phyloP scores from a whole-genome alignment of 2,888 invertebrate genomes.

The Archips xylosteana region DNA sequence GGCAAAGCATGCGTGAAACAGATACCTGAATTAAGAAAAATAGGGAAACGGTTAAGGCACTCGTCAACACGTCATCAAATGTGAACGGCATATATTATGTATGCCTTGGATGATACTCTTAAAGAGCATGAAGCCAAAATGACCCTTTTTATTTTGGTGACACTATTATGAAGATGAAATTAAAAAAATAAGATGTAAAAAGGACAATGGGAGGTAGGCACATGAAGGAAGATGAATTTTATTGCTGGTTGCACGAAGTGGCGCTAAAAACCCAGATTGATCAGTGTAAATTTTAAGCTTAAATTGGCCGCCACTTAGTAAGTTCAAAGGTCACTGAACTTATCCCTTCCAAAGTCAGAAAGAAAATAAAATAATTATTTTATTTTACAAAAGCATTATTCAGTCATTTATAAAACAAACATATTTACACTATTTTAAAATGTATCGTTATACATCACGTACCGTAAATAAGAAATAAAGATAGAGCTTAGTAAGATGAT shows the following conservation, averaged over 20 bases:
- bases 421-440: constrained; percentile 84
- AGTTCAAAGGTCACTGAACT: constrained; percentile 53
- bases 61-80: constrained; percentile 19
- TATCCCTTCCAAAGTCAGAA: constrained; percentile 62
- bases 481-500: constrained; percentile 85
- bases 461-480: constrained; percentile 76
- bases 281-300: constrained; percentile 25
- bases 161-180: constrained; percentile 31
- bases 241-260: constrained; percentile 25
- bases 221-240: constrained; percentile 14
- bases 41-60: constrained; percentile 43
- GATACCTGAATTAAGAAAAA: constrained; percentile 66
- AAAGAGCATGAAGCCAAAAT: constrained; percentile 30
- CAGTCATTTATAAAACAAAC: constrained; percentile 72
- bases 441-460: constrained; percentile 82
- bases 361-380: constrained; percentile 54
- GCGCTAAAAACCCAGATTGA: constrained; percentile 19
- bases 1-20: constrained; percentile 81
- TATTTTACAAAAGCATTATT: constrained; percentile 72
- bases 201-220: constrained; percentile 28
- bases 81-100: neutral
- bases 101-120: constrained; percentile 19
- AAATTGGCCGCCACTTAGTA: constrained; percentile 31
- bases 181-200: constrained; percentile 5
- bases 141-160: constrained; percentile 25